Base-by-base conservation (phyloP, 2,113 vertebrate genomes). In the Podarcis raffonei region DNA sequence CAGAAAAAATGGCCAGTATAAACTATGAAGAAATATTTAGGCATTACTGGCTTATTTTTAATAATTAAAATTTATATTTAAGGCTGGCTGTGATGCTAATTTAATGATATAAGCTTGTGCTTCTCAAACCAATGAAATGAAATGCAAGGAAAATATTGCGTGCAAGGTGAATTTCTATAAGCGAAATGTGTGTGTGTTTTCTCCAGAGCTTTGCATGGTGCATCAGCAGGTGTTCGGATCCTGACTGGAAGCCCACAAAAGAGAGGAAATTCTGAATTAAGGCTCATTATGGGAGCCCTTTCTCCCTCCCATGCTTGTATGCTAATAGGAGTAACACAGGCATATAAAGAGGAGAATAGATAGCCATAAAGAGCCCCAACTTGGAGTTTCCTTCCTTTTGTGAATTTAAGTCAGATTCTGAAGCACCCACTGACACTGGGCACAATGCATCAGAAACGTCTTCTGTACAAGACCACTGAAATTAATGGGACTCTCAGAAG, bases 331-430 rank as follows among this genome's bases (percentile, higher is more conserved):
- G 80, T 89, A 90, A 84, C 2, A 77, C 77, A 78, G 72, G 16
- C 0, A 0, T 92, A 93, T 83, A 1, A 76, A 25, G 82, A 91
- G 82, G 81, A 15, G 1, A 79, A 88, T 0, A 0, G 85, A 81
- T 42, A 77, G 35, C 89, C 81, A 87, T 91, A 93, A 94, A 90
- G 71, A 95, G 57, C 59, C 77, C 92, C 92, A 93, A 94, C 90
- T 90, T 90, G 88, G 81, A 94, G 92, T 88, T 94, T 93, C 90
- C 92, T 93, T 89, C 90, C 89, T 92, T 94, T 91, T 88, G 85
- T 90, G 68, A 83, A 81, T 79, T 35, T 48, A 0, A 1, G 72
- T 91, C 85, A 90, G 82, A 91, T 57, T 35, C 90, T 79, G 82
- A 88, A 93, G 80, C 62, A 69, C 11, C 81, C 69, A 23, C 59